These are phyloP conservation scores for Kradibia gibbosae DNA, from an alignment of 1,140 invertebrate genomes.

Conservation along the genomic window DNA sequence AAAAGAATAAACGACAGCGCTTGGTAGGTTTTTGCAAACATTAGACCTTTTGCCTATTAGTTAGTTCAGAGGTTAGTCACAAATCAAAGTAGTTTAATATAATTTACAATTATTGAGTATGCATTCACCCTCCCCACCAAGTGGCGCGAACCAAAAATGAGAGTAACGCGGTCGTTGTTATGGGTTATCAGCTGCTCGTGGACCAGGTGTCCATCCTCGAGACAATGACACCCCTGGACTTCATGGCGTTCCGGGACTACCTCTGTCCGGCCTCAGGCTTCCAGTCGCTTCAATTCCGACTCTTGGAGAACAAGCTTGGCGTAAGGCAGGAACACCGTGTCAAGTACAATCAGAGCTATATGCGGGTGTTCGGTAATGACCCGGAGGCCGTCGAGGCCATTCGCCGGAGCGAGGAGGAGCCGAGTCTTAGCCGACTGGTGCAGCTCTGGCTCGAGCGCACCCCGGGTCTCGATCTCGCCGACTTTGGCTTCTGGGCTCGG, in stretches of 20 bases:
- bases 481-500: conserved; percentile 95
- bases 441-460: conserved; percentile 95
- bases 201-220: conserved; percentile 98
- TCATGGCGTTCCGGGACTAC: conserved; percentile 95
- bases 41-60: too few species aligned
- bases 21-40: too few species aligned
- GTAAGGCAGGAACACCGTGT: conserved; percentile 89
- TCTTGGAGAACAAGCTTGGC: conserved; percentile 97
- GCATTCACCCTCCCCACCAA: too few species aligned
- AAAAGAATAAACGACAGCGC: too few species aligned
- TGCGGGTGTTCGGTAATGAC: conserved; percentile 87
- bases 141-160: too few species aligned
- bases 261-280: conserved; percentile 97
- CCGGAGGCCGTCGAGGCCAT: conserved; percentile 81
- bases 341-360: conserved; percentile 95
- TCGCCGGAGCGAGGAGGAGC: conserved; percentile 85
- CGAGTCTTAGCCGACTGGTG: conserved; percentile 87
- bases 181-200: conserved; percentile 84
- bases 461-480: conserved; percentile 86
- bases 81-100: too few species aligned
- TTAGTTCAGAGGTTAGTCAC: too few species aligned
- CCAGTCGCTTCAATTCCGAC: conserved; percentile 96
- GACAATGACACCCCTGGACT: conserved; percentile 98
- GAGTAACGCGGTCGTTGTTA: too few species aligned
- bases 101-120: too few species aligned